Percentiles rank a stretch among this genome's conserved stretches.
phyloP scores from a whole-genome alignment of 2,888 invertebrate genomes.

The Arctia plantaginis region DNA sequence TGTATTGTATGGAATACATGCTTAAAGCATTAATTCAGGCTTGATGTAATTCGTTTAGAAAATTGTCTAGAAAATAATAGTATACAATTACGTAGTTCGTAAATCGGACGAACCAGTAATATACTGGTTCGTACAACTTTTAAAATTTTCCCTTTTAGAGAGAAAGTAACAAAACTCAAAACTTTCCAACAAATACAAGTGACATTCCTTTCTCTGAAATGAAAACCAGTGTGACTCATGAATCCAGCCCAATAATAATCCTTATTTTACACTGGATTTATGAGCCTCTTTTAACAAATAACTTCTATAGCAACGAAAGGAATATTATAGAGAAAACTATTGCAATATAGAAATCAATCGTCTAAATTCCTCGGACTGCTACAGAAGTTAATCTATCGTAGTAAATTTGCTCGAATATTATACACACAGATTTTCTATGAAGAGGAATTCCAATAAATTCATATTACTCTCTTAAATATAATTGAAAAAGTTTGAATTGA shows the following conservation, averaged over 20 bases:
- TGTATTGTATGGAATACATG: too few species aligned
- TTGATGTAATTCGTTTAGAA: too few species aligned
- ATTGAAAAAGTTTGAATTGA: conserved; percentile 54
- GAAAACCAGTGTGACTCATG: neutral
- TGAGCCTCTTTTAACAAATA: conserved; percentile 3
- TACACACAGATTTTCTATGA: conserved; percentile 29
- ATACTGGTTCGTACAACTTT: neutral
- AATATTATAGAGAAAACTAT: conserved; percentile 25
- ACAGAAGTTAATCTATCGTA: conserved; percentile 11
- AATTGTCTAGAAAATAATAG: too few species aligned
- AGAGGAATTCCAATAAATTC: conserved; percentile 50
- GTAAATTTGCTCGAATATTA: conserved; percentile 36
- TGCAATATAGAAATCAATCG: conserved; percentile 39
- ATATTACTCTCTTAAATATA: conserved; percentile 40
- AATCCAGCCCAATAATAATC: neutral
- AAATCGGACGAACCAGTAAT: too few species aligned
- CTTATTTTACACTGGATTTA: neutral
- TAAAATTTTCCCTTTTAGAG: neutral
- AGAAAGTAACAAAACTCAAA: neutral
- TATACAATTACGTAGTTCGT: too few species aligned
- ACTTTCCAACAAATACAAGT: neutral
- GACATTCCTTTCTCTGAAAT: neutral
- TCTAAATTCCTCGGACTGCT: conserved; percentile 26
- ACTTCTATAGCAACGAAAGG: conserved; percentile 23
- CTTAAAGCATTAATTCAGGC: too few species aligned